These are phyloP conservation scores for Phalacrocorax brasilianus DNA, from an alignment of 2,113 vertebrate genomes.

Conservation along the genomic window DNA sequence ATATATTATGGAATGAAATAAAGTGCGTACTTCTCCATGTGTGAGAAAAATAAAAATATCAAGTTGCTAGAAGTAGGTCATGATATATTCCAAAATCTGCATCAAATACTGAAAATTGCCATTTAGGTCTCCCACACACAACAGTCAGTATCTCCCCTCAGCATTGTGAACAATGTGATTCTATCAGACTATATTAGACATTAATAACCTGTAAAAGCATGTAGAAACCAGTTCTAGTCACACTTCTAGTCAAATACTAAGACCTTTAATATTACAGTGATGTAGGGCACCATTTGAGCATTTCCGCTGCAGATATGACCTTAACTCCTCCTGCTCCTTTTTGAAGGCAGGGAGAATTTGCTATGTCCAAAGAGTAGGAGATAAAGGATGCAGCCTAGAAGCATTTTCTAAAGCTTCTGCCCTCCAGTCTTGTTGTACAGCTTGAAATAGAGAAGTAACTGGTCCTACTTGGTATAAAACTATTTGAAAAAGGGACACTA, in stretches of 20 bases:
- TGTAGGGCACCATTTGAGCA: not conserved
- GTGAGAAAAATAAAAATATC: conserved; percentile 4
- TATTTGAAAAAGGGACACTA: not conserved
- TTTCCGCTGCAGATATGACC: not conserved
- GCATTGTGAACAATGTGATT: not conserved
- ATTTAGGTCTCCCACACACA: not conserved
- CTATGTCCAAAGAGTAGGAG: not conserved
- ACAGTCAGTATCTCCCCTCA: not conserved
- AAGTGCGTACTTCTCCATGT: not conserved
- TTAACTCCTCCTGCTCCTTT: not conserved
- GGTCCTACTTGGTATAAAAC: not conserved
- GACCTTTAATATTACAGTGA: not conserved
- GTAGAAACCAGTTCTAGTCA: not conserved
- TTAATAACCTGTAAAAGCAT: not conserved
- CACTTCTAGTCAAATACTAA: not conserved
- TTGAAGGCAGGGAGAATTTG: not conserved
- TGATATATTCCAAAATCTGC: not conserved
- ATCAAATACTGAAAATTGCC: not conserved
- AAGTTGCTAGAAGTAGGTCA: not conserved
- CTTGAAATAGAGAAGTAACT: not conserved
- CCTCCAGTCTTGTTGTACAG: not conserved
- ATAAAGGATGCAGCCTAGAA: not conserved
- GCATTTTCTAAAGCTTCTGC: not conserved
- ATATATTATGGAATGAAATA: not conserved
- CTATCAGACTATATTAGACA: not conserved